These are phyloP conservation scores for Agonopterix alstromeriana DNA, from an alignment of 2,888 invertebrate species.

Conservation along the genomic window DNA sequence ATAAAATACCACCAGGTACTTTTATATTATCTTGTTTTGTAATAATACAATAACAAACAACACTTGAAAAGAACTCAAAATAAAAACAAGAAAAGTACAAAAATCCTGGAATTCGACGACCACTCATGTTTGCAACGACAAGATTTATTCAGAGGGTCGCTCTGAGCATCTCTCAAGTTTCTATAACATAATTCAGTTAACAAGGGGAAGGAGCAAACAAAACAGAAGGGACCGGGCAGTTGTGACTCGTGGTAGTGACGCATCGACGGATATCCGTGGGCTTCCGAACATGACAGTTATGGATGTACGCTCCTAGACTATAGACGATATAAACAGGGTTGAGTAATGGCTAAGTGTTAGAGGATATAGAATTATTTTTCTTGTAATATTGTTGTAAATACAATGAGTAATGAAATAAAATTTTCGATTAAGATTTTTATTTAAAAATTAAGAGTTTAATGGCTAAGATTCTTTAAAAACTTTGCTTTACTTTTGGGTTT, in stretches of 20 bases:
- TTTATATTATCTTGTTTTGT: no score
- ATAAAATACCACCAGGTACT: no score
- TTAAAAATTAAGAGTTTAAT: no score
- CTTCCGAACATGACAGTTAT: slow-evolving; percentile 52
- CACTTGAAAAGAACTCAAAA: neutral
- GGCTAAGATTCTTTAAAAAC: no score
- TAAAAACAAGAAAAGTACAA: slow-evolving; percentile 4
- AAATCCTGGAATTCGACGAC: slow-evolving; percentile 5
- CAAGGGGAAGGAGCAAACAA: slow-evolving; percentile 49
- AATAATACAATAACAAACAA: neutral
- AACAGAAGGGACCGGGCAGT: slow-evolving; percentile 23
- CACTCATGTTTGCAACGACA: slow-evolving; percentile 33
- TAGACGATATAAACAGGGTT: neutral
- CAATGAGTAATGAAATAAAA: no score
- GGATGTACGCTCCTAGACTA: slow-evolving; percentile 31
- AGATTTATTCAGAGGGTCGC: slow-evolving; percentile 61
- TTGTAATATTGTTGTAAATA: no score
- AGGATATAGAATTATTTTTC: no score
- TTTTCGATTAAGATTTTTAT: no score
- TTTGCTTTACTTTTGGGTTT: no score
- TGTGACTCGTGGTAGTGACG: slow-evolving; percentile 34
- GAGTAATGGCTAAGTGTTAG: neutral
- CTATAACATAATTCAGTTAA: slow-evolving; percentile 52
- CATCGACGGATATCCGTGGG: slow-evolving; percentile 57
- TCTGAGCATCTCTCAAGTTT: slow-evolving; percentile 49